Evolutionary conservation across 2,888 invertebrate species (phyloP).

Genomic region (Archips xylosteana): DNA sequence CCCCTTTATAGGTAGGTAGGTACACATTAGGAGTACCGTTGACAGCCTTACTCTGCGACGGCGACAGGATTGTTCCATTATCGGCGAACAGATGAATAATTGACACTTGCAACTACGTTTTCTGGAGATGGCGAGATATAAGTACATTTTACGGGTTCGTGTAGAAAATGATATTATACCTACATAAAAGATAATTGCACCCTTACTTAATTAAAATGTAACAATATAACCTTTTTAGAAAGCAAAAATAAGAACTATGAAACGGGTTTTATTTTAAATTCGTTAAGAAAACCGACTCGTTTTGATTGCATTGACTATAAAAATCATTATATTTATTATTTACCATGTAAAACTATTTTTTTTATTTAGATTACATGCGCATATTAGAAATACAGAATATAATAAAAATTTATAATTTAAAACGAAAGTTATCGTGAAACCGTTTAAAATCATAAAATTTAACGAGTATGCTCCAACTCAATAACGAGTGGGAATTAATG

Average conservation of each 20-base stretch:
- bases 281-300: no score
- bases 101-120: slow-evolving; percentile 69
- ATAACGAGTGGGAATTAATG: slow-evolving; percentile 39
- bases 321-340: no score
- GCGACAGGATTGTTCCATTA: slow-evolving; percentile 84
- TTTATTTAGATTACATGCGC: no score
- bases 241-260: neutral
- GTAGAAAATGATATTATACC: neutral
- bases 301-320: no score
- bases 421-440: slow-evolving; percentile 17
- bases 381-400: no score
- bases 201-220: no score
- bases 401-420: neutral
- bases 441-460: slow-evolving; percentile 31
- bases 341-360: no score
- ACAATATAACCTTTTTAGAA: no score
- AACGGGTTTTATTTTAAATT: no score
- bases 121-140: slow-evolving; percentile 61
- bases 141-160: neutral
- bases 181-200: no score
- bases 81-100: slow-evolving; percentile 78
- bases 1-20: slow-evolving; percentile 47
- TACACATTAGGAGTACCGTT: slow-evolving; percentile 73
- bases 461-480: slow-evolving; percentile 35
- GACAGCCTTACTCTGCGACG: slow-evolving; percentile 74